Evolutionary conservation across 2,888 invertebrate genomes (phyloP).

Genomic region (Heliconius cydno): DNA sequence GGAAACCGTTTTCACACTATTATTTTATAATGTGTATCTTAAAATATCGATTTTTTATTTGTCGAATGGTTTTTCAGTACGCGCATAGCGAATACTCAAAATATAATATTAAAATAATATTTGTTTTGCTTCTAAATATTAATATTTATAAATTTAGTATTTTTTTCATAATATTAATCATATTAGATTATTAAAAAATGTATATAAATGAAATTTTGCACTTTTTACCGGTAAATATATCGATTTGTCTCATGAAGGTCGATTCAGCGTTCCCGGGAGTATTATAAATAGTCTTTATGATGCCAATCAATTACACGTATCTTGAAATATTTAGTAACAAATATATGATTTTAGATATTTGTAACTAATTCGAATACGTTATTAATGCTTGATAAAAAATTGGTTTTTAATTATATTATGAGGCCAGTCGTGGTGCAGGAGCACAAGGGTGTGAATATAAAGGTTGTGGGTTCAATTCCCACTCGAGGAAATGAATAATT

Average conservation of each 20-base stretch:
- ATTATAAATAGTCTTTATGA: slow-evolving; percentile 36
- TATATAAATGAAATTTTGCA: background rate
- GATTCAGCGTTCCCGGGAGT: slow-evolving; percentile 33
- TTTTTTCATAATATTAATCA: too few relatives aligned
- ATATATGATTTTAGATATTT: background rate
- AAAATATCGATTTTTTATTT: background rate
- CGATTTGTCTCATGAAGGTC: slow-evolving; percentile 44
- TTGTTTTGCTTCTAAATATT: too few relatives aligned
- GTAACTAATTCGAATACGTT: background rate
- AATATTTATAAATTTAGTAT: too few relatives aligned
- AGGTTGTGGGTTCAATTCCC: too few relatives aligned
- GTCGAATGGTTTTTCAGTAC: background rate
- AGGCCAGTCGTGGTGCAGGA: too few relatives aligned
- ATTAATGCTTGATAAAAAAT: background rate
- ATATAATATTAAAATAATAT: too few relatives aligned
- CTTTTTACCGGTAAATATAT: slow-evolving; percentile 34
- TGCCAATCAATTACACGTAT: slow-evolving; percentile 29
- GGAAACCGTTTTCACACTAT: background rate
- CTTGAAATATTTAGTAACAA: slow-evolving; percentile 18
- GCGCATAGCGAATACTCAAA: background rate
- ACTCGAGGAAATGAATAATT: too few relatives aligned
- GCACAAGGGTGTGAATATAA: too few relatives aligned
- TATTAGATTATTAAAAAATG: background rate
- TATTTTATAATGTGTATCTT: background rate
- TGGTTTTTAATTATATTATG: background rate